Base-by-base conservation (phyloP, 1,140 invertebrate species). In the Pectinophora gossypiella region DNA sequence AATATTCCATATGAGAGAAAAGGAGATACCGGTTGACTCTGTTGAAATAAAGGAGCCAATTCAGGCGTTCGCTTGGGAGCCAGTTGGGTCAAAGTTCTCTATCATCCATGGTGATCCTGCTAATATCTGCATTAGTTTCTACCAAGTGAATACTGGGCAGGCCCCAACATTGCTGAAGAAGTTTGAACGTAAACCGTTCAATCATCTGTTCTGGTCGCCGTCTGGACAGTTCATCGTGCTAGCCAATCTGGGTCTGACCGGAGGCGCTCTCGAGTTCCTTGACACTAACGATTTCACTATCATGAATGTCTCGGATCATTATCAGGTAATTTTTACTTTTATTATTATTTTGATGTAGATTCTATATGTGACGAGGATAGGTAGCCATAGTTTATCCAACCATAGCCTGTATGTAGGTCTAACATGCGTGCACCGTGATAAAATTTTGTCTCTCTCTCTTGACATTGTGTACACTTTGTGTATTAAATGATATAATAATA, bases 41-140 rank as follows among this genome's bases (percentile, higher is more conserved):
- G 94, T 99, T 5, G 98, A 99, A 89, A 96, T 97, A 52, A 96
- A 96, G 65, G 95, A 97, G 73, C 91, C 94, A 0, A 98, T 99
- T 51, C 93, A 97, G 64, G 95, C 97, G 0, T 99, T 99, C 85
- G 97, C 97, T 1, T 99, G 98, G 98, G 99, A 99, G 80, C 98
- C 98, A 0, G 91, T 98, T 22, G 98, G 98, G 16, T 94, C 91
- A 21, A 99, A 98, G 80, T 99, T 99, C 89, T 95, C 96, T 0
- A 96, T 98, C 51, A 98, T 99, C 57, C 97, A 98, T 70, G 97
- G 97, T 5, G 98, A 99, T 77, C 91, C 91, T 20, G 94, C 95
- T 0, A 95, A 93, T 59, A 94, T 97, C 15, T 96, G 91, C 73
- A 97, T 98, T 2, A 96, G 95, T 64, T 99, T 99, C 87, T 99